phyloP scores from a whole-genome alignment of 2,113 vertebrate species.

The Lichenostomus cassidix region DNA sequence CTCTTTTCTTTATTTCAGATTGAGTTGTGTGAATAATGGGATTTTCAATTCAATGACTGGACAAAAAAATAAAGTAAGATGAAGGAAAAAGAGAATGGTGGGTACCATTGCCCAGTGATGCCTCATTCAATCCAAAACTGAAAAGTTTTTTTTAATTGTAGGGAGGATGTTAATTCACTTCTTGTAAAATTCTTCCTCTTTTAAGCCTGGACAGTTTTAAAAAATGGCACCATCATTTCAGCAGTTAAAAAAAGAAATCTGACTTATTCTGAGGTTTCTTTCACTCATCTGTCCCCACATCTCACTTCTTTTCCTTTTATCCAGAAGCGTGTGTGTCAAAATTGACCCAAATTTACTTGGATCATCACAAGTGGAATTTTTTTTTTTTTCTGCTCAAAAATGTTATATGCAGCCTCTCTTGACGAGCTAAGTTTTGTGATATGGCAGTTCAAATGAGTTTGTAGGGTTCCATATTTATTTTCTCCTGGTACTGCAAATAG shows the following conservation, averaged over 20 bases:
- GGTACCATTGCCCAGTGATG: background rate
- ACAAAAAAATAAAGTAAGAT: background rate
- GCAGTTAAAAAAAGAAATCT: background rate
- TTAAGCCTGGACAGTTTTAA: background rate
- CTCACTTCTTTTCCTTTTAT: background rate
- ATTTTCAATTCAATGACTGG: conserved; percentile 1
- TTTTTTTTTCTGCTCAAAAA: background rate
- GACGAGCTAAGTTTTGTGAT: background rate
- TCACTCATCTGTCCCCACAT: background rate
- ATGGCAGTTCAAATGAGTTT: background rate
- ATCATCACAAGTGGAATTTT: background rate
- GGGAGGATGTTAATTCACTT: background rate
- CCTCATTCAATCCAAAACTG: background rate
- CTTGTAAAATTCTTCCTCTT: background rate
- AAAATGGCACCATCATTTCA: background rate
- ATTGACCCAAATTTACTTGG: background rate
- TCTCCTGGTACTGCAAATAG: background rate
- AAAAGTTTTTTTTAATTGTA: background rate
- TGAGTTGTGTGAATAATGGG: conserved; percentile 24
- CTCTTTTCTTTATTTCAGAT: conserved; percentile 38
- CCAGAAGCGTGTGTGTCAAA: background rate
- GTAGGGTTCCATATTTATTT: background rate
- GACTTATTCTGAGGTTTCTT: background rate
- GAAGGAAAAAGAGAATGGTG: background rate
- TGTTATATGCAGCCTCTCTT: background rate